Conservation (phyloP, 2,797 vertebrate genomes). For the Scomberomorus guttatus region DNA sequence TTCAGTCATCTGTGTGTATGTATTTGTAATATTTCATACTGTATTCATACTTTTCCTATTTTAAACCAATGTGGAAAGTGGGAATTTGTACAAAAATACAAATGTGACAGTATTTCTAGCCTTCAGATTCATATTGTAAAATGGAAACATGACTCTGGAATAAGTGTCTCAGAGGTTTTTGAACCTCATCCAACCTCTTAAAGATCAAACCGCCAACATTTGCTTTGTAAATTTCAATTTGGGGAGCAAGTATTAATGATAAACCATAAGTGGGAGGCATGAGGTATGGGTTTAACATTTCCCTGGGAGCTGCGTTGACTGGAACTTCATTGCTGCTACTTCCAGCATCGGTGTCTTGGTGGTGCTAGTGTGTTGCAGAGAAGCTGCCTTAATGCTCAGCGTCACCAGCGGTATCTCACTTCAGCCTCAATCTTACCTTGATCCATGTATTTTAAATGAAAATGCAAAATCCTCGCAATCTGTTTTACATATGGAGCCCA, state of each 20-base stretch:
- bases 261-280: conserved; percentile 79
- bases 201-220: conserved; percentile 83
- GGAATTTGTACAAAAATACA: conserved; percentile 28
- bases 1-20: conserved; percentile 16
- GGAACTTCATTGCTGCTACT: conserved; percentile 44
- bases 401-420: conserved; percentile 40
- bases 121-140: conserved; percentile 47
- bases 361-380: conserved; percentile 75
- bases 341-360: conserved; percentile 67
- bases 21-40: conserved; percentile 4
- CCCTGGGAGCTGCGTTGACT: conserved; percentile 61
- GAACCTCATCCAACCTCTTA: conserved; percentile 68
- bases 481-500: conserved; percentile 72
- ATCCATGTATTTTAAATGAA: conserved; percentile 69
- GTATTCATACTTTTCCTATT: background rate
- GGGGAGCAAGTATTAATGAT: conserved; percentile 80
- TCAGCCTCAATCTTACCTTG: conserved; percentile 66
- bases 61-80: conserved; percentile 11
- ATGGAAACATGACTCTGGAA: conserved; percentile 46
- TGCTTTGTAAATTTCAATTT: conserved; percentile 79
- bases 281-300: conserved; percentile 84
- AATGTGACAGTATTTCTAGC: conserved; percentile 25
- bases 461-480: conserved; percentile 66
- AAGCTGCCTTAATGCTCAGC: background rate
- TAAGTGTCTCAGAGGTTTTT: conserved; percentile 62